Evolutionary conservation across 2,113 vertebrate species (phyloP), one percentile per base, ranked within the genome.

Genomic region (Perca flavescens): DNA sequence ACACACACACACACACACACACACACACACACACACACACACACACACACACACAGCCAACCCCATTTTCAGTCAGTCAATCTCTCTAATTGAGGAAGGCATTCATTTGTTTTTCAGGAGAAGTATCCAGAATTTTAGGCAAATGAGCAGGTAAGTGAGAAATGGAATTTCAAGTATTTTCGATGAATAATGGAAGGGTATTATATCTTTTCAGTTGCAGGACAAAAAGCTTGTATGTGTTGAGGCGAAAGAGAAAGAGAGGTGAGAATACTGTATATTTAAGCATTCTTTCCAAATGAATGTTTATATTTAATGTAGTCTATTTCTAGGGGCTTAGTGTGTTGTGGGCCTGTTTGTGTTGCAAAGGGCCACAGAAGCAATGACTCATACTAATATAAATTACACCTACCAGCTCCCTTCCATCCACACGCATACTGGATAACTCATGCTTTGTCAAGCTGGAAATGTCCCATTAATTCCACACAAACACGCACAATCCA

Each of bases 401-500:
- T 90, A 94, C 90, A 91, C 86, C 85, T 82, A 90, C 89, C 88
- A 86, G 85, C 82, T 58, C 83, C 77, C 63, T 86, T 83, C 88
- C 77, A 91, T 85, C 77, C 77, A 83, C 74, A 83, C 21, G 47
- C 86, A 91, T 74, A 81, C 72, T 49, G 83, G 80, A 93, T 93
- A 93, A 91, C 90, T 93, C 88, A 74, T 82, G 92, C 93, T 93
- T 92, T 94, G 91, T 92, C 92, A 89, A 94, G 90, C 89, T 93
- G 90, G 90, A 94, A 94, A 95, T 90, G 87, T 93, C 89, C 89
- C 69, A 94, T 95, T 95, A 92, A 91, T 93, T 92, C 89, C 91
- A 92, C 84, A 86, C 90, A 94, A 92, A 91, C 82, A 84, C 61
- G 46, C 87, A 86, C 80, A 86, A 89, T 83, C 83, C 87, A 88